These are phyloP conservation scores for Xiphophorus maculatus DNA, from an alignment of 2,113 vertebrate genomes.

Conservation along the genomic window DNA sequence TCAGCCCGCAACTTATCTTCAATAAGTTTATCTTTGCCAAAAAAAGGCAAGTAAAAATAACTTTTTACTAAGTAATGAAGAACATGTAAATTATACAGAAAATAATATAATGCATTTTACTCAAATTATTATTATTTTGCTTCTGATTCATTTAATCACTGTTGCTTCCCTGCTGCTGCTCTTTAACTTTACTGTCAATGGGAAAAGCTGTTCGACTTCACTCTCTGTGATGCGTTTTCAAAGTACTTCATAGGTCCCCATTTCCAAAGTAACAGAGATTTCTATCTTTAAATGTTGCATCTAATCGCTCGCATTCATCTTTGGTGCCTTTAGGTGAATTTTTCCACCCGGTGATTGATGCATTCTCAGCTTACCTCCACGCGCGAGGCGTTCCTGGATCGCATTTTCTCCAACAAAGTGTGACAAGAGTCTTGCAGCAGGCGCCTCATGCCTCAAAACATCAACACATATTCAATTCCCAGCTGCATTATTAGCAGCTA, in stretches of 20 bases:
- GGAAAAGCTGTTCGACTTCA: not conserved
- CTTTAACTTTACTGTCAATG: not conserved
- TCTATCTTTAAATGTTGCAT: constrained; percentile 6
- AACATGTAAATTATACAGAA: not conserved
- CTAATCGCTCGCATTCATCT: not conserved
- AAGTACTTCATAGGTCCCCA: not conserved
- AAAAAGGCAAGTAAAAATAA: not conserved
- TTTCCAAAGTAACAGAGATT: not conserved
- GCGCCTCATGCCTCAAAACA: constrained; percentile 1
- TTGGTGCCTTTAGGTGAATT: not conserved
- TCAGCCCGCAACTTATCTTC: not conserved
- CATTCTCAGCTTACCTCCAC: not conserved
- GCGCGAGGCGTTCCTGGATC: constrained; percentile 2
- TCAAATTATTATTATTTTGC: not conserved
- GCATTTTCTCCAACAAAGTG: constrained; percentile 14
- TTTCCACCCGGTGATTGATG: not conserved
- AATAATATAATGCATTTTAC: not conserved
- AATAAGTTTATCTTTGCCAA: not conserved
- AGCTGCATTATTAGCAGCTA: constrained; percentile 70
- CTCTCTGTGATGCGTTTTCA: not conserved
- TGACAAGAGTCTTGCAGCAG: constrained; percentile 3
- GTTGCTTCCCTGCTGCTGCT: not conserved
- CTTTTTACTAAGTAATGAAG: not conserved
- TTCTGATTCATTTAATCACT: not conserved
- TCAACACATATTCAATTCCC: constrained; percentile 61